phyloP scores from a whole-genome alignment of 2,113 vertebrate species.

The Papio anubis region DNA sequence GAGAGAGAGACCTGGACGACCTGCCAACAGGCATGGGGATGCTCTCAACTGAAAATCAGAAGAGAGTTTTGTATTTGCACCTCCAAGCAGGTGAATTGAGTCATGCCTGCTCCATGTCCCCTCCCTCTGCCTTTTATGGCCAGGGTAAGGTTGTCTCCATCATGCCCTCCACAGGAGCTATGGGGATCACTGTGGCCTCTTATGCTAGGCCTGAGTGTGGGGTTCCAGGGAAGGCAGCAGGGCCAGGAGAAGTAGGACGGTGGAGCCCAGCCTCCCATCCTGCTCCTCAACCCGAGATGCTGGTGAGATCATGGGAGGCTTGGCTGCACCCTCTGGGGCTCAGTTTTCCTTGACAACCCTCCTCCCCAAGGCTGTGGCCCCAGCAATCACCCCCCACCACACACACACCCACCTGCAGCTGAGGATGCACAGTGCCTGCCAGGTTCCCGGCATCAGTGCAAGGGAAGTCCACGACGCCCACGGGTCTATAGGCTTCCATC shows the following conservation, averaged over 20 bases:
- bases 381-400: rapidly evolving
- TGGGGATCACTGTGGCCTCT: neutral
- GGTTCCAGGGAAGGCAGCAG: neutral
- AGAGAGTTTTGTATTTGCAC: neutral
- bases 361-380: neutral
- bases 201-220: neutral
- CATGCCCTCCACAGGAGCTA: neutral
- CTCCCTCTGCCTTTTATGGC: neutral
- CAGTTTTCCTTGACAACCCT: neutral
- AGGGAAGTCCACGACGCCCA: slow-evolving; percentile 83
- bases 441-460: neutral
- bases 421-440: slow-evolving; percentile 38
- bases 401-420: slow-evolving; percentile 21
- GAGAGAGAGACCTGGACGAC: neutral
- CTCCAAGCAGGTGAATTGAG: neutral
- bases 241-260: neutral
- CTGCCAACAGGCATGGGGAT: neutral
- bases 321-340: neutral
- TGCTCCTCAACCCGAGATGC: neutral
- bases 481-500: slow-evolving; percentile 77
- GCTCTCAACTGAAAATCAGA: neutral
- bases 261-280: neutral
- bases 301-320: neutral
- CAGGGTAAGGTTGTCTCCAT: neutral
- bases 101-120: neutral